Base-by-base conservation (phyloP, 2,888 invertebrate species). In the Yponomeuta plumbellus region DNA sequence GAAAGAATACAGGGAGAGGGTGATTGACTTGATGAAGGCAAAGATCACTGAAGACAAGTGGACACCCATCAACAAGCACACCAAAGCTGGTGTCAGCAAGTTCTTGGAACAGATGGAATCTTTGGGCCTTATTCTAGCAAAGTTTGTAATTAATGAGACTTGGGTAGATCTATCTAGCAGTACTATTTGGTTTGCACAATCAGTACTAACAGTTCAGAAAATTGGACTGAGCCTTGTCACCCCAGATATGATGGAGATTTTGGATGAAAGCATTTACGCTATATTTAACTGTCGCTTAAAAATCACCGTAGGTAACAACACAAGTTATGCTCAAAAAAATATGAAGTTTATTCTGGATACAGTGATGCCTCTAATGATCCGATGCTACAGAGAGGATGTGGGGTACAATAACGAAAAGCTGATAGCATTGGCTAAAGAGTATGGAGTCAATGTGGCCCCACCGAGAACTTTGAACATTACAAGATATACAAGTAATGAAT, bases 11-110 rank as follows among this genome's bases (percentile, higher is more conserved):
- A 94, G 94, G 72, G 96, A 96, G 71, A 97, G 97, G 80, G 92
- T 96, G 72, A 92, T 96, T 21, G 97, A 98, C 79, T 95, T 96
- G 0, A 94, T 97, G 73, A 96, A 96, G 83, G 88, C 94, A 67
- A 93, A 94, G 75, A 93, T 94, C 8, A 85, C 94, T 66, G 97
- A 98, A 81, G 98, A 98, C 76, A 94, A 94, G 71, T 98, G 98
- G 97, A 94, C 94, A 52, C 96, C 97, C 0, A 93, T 94, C 66
- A 96, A 97, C 83, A 93, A 97, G 80, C 94, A 95, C 73, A 95
- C 95, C 10, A 94, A 94, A 84, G 92, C 92, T 22, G 94, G 93
- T 67, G 91, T 96, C 23, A 92, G 92, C 68, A 94, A 94, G 80
- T 95, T 94, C 79, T 83, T 95, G 71, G 92, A 92, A 69, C 96